Percentiles rank a stretch among this genome's conserved stretches.
Evolutionary conservation across 2,888 invertebrate genomes (phyloP).

Genomic region (Drosophila infuscata): DNA sequence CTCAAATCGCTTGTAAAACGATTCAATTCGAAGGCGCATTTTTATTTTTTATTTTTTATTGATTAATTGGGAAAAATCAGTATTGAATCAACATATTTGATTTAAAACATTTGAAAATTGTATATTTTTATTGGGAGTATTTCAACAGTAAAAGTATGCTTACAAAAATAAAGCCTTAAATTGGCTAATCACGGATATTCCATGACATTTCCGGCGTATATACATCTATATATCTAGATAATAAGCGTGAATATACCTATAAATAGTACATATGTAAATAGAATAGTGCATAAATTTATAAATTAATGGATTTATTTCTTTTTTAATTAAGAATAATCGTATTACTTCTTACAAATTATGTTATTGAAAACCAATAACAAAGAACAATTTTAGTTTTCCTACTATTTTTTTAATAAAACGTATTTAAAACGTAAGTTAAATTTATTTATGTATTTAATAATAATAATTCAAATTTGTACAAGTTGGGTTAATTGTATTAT

Average conservation of each 20-base stretch:
- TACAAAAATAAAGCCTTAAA: background rate
- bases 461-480: background rate
- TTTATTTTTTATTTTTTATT: background rate
- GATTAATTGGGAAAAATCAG: background rate
- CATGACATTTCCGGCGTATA: background rate
- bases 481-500: background rate
- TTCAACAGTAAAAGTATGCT: background rate
- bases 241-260: too few relatives aligned
- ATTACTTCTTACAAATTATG: background rate
- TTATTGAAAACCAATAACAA: background rate
- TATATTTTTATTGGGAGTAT: background rate
- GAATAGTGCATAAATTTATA: background rate
- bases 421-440: background rate
- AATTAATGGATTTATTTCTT: background rate
- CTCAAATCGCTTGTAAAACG: background rate
- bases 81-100: background rate
- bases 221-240: too few relatives aligned
- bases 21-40: background rate
- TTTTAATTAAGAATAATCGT: background rate
- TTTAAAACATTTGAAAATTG: background rate
- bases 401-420: background rate
- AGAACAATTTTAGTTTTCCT: background rate
- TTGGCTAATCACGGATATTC: background rate
- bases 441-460: background rate
- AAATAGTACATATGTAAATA: too few relatives aligned